A percentile compares a stretch with the other conserved stretches of the same genome.
These are phyloP conservation scores for Syngnathus rostellatus DNA, from an alignment of 2,797 vertebrate species.

Conservation along the genomic window DNA sequence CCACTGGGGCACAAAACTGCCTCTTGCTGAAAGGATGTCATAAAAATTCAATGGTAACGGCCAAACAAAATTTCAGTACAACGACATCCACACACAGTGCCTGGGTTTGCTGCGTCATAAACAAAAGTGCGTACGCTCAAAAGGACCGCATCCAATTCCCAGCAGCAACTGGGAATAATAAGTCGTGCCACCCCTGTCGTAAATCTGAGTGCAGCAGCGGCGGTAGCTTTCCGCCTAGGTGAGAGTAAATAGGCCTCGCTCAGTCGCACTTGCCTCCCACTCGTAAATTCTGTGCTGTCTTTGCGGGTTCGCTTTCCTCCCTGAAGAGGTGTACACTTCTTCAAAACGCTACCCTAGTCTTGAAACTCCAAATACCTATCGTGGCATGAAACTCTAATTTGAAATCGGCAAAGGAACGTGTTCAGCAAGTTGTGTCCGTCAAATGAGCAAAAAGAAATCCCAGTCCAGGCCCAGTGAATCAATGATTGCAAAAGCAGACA, in stretches of 20 bases:
- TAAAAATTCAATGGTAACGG: too few relatives aligned
- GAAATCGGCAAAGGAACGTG: not conserved
- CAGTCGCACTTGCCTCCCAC: constrained; percentile 46
- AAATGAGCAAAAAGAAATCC: constrained; percentile 1
- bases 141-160: constrained; percentile 59
- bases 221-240: constrained; percentile 52
- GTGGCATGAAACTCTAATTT: not conserved
- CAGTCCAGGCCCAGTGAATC: constrained; percentile 4
- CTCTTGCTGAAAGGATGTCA: too few relatives aligned
- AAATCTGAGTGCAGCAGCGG: constrained; percentile 54
- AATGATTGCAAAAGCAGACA: constrained; percentile 33
- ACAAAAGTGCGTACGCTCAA: constrained; percentile 12
- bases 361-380: not conserved
- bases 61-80: too few relatives aligned
- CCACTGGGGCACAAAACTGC: constrained; percentile 45
- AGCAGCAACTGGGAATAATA: constrained; percentile 65
- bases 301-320: constrained; percentile 48
- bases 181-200: constrained; percentile 65
- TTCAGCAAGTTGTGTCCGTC: not conserved
- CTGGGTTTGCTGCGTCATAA: not conserved
- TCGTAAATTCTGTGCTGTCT: constrained; percentile 62
- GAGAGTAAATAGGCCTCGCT: constrained; percentile 46
- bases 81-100: not conserved
- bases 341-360: not conserved
- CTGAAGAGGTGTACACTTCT: constrained; percentile 19